A percentile compares a stretch with the other conserved stretches of the same genome.
These are phyloP conservation scores for Synodontis membranacea DNA, from an alignment of 2,113 vertebrate species.

Conservation along the genomic window DNA sequence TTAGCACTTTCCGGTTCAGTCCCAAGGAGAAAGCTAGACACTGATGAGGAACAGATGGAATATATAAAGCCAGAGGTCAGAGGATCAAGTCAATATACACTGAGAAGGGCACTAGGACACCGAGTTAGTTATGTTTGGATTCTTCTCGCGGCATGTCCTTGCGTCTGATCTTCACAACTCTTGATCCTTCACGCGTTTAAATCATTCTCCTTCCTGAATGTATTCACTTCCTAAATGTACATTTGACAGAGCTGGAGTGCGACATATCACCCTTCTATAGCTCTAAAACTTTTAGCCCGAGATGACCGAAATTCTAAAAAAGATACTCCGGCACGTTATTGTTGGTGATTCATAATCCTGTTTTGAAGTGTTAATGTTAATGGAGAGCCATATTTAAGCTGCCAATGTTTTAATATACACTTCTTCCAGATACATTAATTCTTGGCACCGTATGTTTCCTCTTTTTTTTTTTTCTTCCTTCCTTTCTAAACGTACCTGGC, in stretches of 20 bases:
- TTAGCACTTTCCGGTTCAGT: constrained; percentile 54
- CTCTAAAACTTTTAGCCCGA: constrained; percentile 59
- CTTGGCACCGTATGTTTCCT: constrained; percentile 29
- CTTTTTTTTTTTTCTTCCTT: constrained; percentile 25
- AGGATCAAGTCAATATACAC: constrained; percentile 2
- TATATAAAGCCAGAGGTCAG: not conserved
- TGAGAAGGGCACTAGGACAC: not conserved
- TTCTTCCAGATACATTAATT: constrained; percentile 62
- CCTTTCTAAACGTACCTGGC: constrained; percentile 34
- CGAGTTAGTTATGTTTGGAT: not conserved
- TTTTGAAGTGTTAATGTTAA: constrained; percentile 65
- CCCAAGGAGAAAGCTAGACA: constrained; percentile 34
- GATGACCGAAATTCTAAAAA: constrained; percentile 61
- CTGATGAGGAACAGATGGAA: constrained; percentile 30
- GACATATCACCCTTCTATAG: constrained; percentile 50
- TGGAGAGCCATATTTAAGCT: constrained; percentile 62
- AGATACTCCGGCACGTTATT: constrained; percentile 52
- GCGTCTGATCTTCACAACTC: not conserved
- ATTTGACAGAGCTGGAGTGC: constrained; percentile 25
- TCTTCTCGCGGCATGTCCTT: not conserved
- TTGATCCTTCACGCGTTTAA: constrained; percentile 27
- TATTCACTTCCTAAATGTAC: constrained; percentile 40
- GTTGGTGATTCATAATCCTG: constrained; percentile 63
- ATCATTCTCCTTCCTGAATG: constrained; percentile 32
- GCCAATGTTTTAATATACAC: constrained; percentile 63